These are phyloP conservation scores for Varanus salvator DNA, from an alignment of 2,113 vertebrate genomes.

Conservation along the genomic window DNA sequence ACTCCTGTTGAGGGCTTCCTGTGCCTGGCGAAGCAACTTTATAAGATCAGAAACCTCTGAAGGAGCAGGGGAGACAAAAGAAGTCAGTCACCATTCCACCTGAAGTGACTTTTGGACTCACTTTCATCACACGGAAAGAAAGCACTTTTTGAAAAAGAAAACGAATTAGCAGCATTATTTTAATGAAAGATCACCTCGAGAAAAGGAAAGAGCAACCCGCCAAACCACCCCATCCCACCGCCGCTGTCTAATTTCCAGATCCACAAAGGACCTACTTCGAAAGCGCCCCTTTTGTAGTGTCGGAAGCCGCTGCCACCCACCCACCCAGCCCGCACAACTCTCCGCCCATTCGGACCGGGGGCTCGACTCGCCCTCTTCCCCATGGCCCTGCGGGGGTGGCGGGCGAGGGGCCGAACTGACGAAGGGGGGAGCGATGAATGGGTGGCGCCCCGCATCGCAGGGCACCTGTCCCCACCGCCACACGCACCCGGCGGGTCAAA, in stretches of 20 bases:
- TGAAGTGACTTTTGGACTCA: constrained; percentile 51
- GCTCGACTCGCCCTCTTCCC: not conserved
- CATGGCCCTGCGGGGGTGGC: not conserved
- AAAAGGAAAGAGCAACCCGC: not conserved
- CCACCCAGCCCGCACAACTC: not conserved
- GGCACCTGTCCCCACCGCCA: not conserved
- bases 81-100: not conserved
- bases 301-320: not conserved
- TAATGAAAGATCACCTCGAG: not conserved
- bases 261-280: not conserved
- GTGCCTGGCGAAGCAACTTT: not conserved
- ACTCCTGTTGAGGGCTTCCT: not conserved
- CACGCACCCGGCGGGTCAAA: no score
- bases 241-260: no score
- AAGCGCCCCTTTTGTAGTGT: not conserved
- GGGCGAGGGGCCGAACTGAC: not conserved
- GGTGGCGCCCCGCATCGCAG: not conserved
- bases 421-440: not conserved
- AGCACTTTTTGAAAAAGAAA: constrained; percentile 24
- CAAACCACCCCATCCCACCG: not conserved
- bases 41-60: not conserved
- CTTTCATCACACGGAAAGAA: not conserved
- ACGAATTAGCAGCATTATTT: not conserved
- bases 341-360: not conserved
- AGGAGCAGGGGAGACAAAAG: no score